A percentile compares a stretch with the other conserved stretches of the same genome.
Evolutionary conservation across 1,140 invertebrate species (phyloP).

Genomic region (Babylonia areolata): DNA sequence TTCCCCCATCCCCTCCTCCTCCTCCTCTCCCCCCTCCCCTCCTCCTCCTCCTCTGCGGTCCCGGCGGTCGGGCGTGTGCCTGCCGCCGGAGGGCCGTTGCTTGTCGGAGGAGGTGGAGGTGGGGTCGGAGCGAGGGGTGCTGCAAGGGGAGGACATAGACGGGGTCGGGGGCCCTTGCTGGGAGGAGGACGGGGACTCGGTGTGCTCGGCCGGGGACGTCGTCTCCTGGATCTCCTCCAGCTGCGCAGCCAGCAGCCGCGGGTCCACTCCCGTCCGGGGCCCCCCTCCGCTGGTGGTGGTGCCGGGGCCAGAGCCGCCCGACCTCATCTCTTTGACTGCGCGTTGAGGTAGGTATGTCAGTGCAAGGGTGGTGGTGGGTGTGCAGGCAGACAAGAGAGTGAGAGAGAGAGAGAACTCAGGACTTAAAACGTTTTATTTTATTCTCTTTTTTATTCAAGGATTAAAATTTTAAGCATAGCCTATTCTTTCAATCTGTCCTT

Average conservation of each 20-base stretch:
- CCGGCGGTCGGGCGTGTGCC: constrained; percentile 2
- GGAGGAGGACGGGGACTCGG: constrained; percentile 66
- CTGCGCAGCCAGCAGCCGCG: constrained; percentile 66
- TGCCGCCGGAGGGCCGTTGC: constrained; percentile 43
- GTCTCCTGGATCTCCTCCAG: constrained; percentile 69
- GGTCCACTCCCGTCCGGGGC: constrained; percentile 59
- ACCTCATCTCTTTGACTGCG: constrained; percentile 31
- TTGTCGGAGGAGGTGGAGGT: constrained; percentile 68
- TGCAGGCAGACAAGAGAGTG: neutral
- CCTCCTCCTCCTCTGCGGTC: neutral
- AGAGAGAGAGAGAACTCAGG: neutral
- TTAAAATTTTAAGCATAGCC: too few species aligned
- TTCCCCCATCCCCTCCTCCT: neutral
- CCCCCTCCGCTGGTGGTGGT: too few species aligned
- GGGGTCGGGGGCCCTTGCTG: constrained; percentile 69
- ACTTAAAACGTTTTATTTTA: too few species aligned
- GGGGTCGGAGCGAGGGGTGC: constrained; percentile 69
- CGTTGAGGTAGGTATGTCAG: neutral
- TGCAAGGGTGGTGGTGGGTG: neutral
- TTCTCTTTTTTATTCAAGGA: too few species aligned
- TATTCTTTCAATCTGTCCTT: too few species aligned
- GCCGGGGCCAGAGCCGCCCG: too few species aligned
- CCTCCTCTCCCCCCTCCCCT: neutral
- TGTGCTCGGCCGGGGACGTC: constrained; percentile 59
- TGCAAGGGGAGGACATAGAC: constrained; percentile 71